A percentile compares a stretch with the other conserved stretches of the same genome.
Conservation (phyloP, 2,888 invertebrate species). For the Lydus trimaculatus region DNA sequence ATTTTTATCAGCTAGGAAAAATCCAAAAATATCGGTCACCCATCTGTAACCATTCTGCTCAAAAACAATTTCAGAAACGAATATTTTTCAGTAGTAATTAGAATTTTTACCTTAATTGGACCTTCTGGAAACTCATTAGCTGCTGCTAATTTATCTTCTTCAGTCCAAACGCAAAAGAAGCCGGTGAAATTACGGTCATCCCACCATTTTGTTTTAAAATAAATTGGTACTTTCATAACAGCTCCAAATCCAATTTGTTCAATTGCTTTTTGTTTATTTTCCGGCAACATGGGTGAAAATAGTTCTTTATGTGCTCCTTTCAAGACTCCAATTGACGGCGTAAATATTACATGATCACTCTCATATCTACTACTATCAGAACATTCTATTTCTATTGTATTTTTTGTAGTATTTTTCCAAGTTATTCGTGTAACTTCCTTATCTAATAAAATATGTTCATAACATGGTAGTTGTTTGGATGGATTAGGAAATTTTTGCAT, state of each 20-base stretch:
- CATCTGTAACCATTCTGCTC: slow-evolving; percentile 31
- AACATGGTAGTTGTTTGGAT: slow-evolving; percentile 36
- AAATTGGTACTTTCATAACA: slow-evolving; percentile 39
- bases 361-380: slow-evolving; percentile 61
- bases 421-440: slow-evolving; percentile 41
- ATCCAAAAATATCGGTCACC: slow-evolving; percentile 30
- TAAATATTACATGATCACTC: slow-evolving; percentile 70
- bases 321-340: slow-evolving; percentile 53
- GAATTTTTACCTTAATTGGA: slow-evolving; percentile 35
- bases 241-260: slow-evolving; percentile 42
- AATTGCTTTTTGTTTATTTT: slow-evolving; percentile 39
- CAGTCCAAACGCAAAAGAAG: slow-evolving; percentile 39
- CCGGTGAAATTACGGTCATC: slow-evolving; percentile 18
- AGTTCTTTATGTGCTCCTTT: slow-evolving; percentile 37
- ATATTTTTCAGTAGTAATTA: background rate
- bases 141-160: slow-evolving; percentile 38
- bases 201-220: slow-evolving; percentile 42
- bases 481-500: slow-evolving; percentile 56
- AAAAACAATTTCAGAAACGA: slow-evolving; percentile 5
- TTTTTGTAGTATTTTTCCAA: slow-evolving; percentile 22
- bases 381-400: slow-evolving; percentile 51
- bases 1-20: slow-evolving; percentile 52
- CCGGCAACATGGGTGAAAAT: slow-evolving; percentile 39
- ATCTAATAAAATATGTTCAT: slow-evolving; percentile 43
- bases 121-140: slow-evolving; percentile 44